Conservation (phyloP, 2,113 vertebrate genomes). For the Mormyrus lacerda region DNA sequence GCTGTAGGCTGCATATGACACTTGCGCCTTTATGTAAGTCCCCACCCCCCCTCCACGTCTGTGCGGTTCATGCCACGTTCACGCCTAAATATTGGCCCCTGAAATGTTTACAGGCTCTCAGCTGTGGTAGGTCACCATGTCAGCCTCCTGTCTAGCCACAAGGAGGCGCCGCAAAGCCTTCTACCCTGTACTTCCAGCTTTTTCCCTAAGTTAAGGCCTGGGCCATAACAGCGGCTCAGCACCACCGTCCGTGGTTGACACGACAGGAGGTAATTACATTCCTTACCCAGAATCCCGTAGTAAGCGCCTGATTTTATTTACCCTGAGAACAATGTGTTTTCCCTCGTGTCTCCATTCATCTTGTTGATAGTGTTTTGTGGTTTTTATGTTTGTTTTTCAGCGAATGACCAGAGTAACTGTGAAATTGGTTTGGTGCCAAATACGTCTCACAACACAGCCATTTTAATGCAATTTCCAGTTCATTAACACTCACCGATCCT, state of each 20-base stretch:
- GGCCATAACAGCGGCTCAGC: constrained; percentile 22
- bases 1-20: neutral
- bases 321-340: neutral
- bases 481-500: neutral
- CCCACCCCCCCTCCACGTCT: neutral
- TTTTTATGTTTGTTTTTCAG: constrained; percentile 12
- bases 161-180: constrained; percentile 5
- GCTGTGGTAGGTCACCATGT: neutral
- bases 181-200: constrained; percentile 29
- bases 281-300: neutral
- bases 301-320: constrained; percentile 2
- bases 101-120: constrained; percentile 26
- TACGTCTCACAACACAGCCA: neutral
- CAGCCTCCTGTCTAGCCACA: constrained; percentile 11
- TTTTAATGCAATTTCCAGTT: constrained; percentile 5
- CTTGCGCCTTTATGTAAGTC: neutral
- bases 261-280: constrained; percentile 23
- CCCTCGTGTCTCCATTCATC: constrained; percentile 3
- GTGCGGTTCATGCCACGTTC: constrained; percentile 13
- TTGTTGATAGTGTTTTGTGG: neutral
- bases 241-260: neutral
- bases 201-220: constrained; percentile 5
- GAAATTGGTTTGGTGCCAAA: constrained; percentile 9
- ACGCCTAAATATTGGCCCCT: constrained; percentile 23
- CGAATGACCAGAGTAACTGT: neutral